Base-by-base conservation (phyloP, 1,140 invertebrate species). In the Scaptomyza hsui region DNA sequence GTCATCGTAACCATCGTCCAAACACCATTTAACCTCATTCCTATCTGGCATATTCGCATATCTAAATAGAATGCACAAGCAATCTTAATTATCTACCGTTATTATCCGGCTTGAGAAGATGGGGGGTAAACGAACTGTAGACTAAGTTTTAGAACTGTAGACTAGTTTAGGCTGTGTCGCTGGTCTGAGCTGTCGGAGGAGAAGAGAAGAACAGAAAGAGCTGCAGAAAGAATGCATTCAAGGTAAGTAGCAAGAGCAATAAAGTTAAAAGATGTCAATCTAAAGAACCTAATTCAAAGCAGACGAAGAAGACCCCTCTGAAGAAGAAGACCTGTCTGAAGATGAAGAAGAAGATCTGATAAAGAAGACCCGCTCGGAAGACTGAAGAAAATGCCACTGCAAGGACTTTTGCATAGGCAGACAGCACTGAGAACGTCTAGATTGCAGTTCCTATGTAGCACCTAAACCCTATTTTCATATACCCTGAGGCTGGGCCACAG, bases 341-440 rank as follows among this genome's bases (percentile, higher is more conserved):
- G 15, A n/a, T 7, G 29, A 9, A 7, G 7, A 13, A 12, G 13
- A 18, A 29, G 1, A 39, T 15, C 13, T 1, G 19, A 24, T 35
- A 51, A 71, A 72, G 47, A 35, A 18, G 48, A 75, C n/a, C 12
- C 48, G 53, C 44, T 42, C 4, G 10, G 21, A 47, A 35, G 52
- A 1, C 19, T 21, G 6, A 56, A 75, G 72, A 52, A 49, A 42
- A 68, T 76, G 75, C 75, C 75, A 18, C 67, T 77, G 61, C 75
- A 65, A 56, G 24, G 49, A 42, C 55, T 73, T 60, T 13, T 10
- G 15, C 6, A 24, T 16, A 41, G 21, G 12, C 12, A 4, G 32
- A 12, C 12, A 37, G 32, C 12, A 37, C 32, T 37, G 32, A 37
- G 7, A 37, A 37, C 32, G 32, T 12, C 4, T 2, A n/a, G 32